A percentile compares a stretch with the other conserved stretches of the same genome.
phyloP scores from a whole-genome alignment of 2,888 invertebrate genomes.

The Thalpophila matura region DNA sequence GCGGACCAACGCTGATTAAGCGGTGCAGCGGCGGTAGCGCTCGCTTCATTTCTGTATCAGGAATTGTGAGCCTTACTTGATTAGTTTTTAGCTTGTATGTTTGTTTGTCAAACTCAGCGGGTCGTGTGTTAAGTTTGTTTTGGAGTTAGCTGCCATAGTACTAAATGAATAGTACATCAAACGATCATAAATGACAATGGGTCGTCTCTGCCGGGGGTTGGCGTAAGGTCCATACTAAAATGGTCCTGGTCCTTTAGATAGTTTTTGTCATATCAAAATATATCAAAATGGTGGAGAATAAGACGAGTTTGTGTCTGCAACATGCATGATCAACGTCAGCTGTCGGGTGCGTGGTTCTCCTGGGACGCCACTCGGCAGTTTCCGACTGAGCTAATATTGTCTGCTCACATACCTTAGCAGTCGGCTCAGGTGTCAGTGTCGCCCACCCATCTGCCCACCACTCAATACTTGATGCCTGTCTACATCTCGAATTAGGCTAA shows the following conservation, averaged over 20 bases:
- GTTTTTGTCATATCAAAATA: background rate
- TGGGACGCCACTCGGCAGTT: constrained; percentile 31
- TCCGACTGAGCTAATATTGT: constrained; percentile 74
- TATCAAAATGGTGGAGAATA: background rate
- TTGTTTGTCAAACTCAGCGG: constrained; percentile 58
- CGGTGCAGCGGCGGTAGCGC: constrained; percentile 84
- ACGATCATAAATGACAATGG: background rate
- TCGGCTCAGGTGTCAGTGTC: constrained; percentile 57
- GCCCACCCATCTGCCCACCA: constrained; percentile 66
- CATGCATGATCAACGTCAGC: constrained; percentile 38
- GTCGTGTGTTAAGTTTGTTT: constrained; percentile 20
- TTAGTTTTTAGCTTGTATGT: constrained; percentile 76
- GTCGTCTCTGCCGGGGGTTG: too few species aligned
- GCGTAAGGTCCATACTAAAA: too few species aligned
- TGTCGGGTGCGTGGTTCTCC: constrained; percentile 28
- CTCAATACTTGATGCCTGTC: constrained; percentile 84
- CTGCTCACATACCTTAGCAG: constrained; percentile 64
- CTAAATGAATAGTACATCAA: background rate
- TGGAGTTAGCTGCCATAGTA: background rate
- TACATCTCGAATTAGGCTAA: constrained; percentile 79
- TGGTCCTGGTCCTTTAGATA: background rate
- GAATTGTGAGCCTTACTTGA: constrained; percentile 81
- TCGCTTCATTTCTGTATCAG: constrained; percentile 83
- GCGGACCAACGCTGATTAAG: constrained; percentile 89
- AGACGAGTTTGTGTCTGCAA: constrained; percentile 4